Evolutionary conservation across 2,797 vertebrate species (phyloP).

Genomic region (Pelodytes ibericus): DNA sequence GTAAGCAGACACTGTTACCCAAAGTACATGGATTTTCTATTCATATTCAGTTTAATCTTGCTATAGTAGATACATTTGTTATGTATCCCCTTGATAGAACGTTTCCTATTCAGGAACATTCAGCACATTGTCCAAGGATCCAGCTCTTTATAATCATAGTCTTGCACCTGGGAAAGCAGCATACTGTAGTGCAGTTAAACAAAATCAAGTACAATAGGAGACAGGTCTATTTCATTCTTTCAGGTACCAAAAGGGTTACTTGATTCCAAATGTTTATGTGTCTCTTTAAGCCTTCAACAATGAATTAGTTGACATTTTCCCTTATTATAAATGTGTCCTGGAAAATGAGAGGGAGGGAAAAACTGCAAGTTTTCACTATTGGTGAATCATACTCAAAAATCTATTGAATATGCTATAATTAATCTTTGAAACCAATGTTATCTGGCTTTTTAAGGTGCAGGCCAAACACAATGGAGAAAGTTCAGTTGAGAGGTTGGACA

Average conservation of each 20-base stretch:
- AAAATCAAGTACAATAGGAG: background rate
- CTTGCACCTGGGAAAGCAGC: background rate
- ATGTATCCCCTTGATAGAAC: constrained; percentile 16
- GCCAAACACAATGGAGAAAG: too few relatives aligned
- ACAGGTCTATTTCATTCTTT: background rate
- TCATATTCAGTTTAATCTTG: background rate
- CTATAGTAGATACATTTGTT: constrained; percentile 12
- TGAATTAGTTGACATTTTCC: too few relatives aligned
- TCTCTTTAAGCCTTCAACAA: too few relatives aligned
- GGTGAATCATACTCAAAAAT: too few relatives aligned
- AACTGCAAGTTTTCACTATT: too few relatives aligned
- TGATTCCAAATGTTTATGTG: background rate
- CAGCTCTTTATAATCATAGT: constrained; percentile 4
- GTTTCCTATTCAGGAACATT: background rate
- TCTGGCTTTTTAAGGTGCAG: too few relatives aligned
- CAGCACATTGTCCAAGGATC: background rate
- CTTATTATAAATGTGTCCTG: too few relatives aligned
- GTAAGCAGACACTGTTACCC: background rate
- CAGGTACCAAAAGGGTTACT: background rate
- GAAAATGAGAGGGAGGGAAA: too few relatives aligned
- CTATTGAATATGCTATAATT: too few relatives aligned
- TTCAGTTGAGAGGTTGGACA: too few relatives aligned
- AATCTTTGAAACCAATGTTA: too few relatives aligned
- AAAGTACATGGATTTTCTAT: background rate
- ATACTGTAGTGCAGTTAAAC: constrained; percentile 2